phyloP scores from a whole-genome alignment of 2,888 invertebrate genomes.

The Eristalis tenax region DNA sequence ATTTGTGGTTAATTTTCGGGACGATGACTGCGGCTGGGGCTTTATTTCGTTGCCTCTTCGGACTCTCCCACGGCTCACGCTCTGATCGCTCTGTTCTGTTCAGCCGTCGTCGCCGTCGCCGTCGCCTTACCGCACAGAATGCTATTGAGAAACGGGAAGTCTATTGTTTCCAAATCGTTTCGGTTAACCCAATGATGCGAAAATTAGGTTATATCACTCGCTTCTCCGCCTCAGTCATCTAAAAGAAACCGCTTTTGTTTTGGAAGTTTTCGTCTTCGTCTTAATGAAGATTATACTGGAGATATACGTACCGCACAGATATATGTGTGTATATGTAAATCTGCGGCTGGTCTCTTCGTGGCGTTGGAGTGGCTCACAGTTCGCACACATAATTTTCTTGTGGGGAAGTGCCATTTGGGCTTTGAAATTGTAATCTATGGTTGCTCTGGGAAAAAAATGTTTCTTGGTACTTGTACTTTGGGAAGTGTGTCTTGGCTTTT shows the following conservation, averaged over 20 bases:
- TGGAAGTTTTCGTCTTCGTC: conserved; percentile 1
- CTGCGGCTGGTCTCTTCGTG: background rate
- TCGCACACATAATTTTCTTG: background rate
- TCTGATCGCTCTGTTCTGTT: background rate
- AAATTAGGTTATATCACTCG: conserved; percentile 23
- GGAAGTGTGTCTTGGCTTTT: background rate
- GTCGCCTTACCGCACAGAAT: background rate
- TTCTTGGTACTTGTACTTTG: background rate
- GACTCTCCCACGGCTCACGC: conserved; percentile 17
- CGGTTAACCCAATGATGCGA: conserved; percentile 33
- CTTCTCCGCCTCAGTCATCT: background rate
- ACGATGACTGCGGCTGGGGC: conserved; percentile 24
- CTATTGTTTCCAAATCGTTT: conserved; percentile 36
- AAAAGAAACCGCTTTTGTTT: conserved; percentile 11
- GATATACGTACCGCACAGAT: background rate
- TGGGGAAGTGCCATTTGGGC: background rate
- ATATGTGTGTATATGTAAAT: conserved; percentile 2
- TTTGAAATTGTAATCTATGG: background rate
- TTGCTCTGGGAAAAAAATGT: background rate
- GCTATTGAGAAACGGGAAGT: conserved; percentile 10
- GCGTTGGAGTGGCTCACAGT: background rate
- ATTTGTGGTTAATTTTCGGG: conserved; percentile 49
- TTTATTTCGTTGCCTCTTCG: background rate
- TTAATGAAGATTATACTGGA: conserved; percentile 5
- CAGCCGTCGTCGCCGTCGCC: too few species aligned